Percentiles rank a stretch among this genome's conserved stretches.
phyloP scores from a whole-genome alignment of 2,797 vertebrate genomes.

The Erpetoichthys calabaricus region DNA sequence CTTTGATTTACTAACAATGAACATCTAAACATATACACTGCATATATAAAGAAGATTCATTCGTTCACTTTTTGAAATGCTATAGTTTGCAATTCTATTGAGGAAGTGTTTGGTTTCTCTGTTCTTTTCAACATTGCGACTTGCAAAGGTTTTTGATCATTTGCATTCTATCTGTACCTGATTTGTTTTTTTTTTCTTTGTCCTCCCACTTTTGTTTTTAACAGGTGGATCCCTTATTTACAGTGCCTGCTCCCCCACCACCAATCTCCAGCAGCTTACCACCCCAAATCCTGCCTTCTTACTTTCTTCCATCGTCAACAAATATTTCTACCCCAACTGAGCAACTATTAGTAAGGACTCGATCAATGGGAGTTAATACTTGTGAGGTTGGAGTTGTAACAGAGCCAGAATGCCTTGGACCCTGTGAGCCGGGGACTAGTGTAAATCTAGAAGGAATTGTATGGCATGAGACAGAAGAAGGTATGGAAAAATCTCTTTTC shows the following conservation, averaged over 20 bases:
- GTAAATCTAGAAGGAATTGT: slow-evolving; percentile 97
- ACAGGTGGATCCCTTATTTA: slow-evolving; percentile 87
- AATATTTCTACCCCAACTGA: slow-evolving; percentile 66
- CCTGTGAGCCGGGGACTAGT: slow-evolving; percentile 92
- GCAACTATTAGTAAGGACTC: slow-evolving; percentile 77
- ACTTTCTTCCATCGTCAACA: slow-evolving; percentile 60
- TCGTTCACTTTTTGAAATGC: no score
- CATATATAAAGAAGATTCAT: no score
- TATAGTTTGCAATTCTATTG: no score
- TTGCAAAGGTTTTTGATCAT: no score
- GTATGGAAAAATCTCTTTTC: slow-evolving; percentile 41
- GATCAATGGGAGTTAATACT: slow-evolving; percentile 91
- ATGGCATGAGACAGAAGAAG: slow-evolving; percentile 97
- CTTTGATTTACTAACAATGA: no score
- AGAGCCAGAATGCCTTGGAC: slow-evolving; percentile 77
- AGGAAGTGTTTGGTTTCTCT: no score
- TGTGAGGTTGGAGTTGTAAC: slow-evolving; percentile 72
- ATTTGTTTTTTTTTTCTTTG: no score
- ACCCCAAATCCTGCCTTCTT: slow-evolving; percentile 60
- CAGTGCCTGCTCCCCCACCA: slow-evolving; percentile 66
- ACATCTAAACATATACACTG: no score
- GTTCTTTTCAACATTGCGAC: no score
- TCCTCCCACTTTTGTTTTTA: slow-evolving; percentile 26
- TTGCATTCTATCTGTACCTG: no score
- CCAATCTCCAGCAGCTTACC: slow-evolving; percentile 57